phyloP scores from a whole-genome alignment of 2,113 vertebrate genomes.

The Ascaphus truei region DNA sequence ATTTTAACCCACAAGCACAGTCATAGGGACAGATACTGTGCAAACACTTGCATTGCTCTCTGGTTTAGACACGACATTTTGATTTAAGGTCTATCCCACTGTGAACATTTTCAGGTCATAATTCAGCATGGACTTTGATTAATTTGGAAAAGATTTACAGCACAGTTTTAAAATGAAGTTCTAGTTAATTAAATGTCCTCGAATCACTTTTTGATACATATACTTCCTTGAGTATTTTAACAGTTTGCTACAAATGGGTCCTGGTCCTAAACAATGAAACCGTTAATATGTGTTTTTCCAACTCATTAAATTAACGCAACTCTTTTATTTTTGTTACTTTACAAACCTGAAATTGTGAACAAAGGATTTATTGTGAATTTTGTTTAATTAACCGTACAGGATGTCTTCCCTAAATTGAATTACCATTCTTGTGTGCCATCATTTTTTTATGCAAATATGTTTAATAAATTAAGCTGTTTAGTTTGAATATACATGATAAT shows the following conservation, averaged over 20 bases:
- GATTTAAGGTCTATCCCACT: not conserved
- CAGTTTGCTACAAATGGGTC: too few species aligned
- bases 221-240: too few species aligned
- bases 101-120: not conserved
- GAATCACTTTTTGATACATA: not conserved
- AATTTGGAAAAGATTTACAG: too few species aligned
- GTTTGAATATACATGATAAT: slow-evolving; percentile 50
- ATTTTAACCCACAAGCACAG: not conserved
- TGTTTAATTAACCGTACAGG: not conserved
- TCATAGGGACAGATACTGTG: not conserved
- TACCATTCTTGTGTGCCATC: slow-evolving; percentile 1
- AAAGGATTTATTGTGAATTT: too few species aligned
- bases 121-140: not conserved
- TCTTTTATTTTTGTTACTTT: too few species aligned
- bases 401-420: slow-evolving; percentile 35
- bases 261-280: too few species aligned
- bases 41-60: not conserved
- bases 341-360: too few species aligned
- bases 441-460: slow-evolving; percentile 55
- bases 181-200: not conserved
- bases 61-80: not conserved
- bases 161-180: not conserved
- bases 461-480: slow-evolving; percentile 57
- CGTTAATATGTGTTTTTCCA: too few species aligned
- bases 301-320: too few species aligned